Base-by-base conservation (phyloP, 2,888 invertebrate genomes). In the Pachydiplax longipennis region DNA sequence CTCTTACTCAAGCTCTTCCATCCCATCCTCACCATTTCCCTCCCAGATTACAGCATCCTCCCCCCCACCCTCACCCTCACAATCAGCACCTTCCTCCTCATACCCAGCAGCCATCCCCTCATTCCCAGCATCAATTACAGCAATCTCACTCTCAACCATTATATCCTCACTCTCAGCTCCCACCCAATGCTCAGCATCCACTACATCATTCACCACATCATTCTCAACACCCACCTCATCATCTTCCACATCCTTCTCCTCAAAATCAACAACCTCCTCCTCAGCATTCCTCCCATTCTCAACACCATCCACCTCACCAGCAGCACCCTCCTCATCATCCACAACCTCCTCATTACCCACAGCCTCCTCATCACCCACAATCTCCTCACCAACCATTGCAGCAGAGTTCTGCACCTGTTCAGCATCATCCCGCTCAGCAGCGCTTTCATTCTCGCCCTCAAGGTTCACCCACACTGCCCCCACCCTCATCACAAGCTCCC, bases 321-420 rank as follows among this genome's bases (percentile, higher is more conserved):
- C 96, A 6, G 96, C 95, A 87, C 95, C 95, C 13, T 95, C 95
- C 93, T n/a, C n/a, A n/a, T n/a, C n/a, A n/a, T n/a, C n/a, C n/a
- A 95, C 90, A 93, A 37, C 37, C 6, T 12, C 61, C 31, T 22
- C 58, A 15, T 8, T 37, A 37, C 37, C 37, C 37, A 37, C 53
- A 37, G 8, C 87, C 13, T 13, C 73, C 2, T 94, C 95, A 0
- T 93, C 94, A 37, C 93, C 93, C 44, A 91, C 93, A 94, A 91
- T 93, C 95, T 91, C 93, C 92, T 83, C 91, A 91, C n/a, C 44
- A 95, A 96, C 91, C 94, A 95, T 90, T 95, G 22, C 58, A 35
- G 40, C 61, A 90, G 25, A 40, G 15, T 15, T 82, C 40, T 15
- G 35, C 58, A 13, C 44, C 10, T 40, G 25, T 61, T 44, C 58